A percentile compares a stretch with the other conserved stretches of the same genome.
Evolutionary conservation across 2,797 vertebrate genomes (phyloP).

Genomic region (Adelosebastes latens): DNA sequence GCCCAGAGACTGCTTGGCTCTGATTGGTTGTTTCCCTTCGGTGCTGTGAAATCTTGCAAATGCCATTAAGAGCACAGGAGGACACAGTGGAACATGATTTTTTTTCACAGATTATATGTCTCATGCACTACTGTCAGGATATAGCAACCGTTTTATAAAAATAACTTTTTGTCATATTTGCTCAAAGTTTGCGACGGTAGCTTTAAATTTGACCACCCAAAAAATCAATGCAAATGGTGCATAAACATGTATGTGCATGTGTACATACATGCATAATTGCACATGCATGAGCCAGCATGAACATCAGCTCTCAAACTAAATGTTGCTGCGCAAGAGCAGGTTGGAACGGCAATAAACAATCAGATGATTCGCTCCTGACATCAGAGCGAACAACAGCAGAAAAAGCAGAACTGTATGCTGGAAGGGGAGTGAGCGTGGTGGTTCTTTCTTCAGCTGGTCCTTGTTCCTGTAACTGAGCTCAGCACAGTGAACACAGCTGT

Average conservation of each 20-base stretch:
- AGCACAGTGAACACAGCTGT: conserved; percentile 23
- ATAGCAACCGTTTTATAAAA: too few relatives aligned
- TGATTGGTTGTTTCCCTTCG: too few relatives aligned
- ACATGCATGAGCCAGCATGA: background rate
- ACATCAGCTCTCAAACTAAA: background rate
- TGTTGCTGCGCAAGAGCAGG: background rate
- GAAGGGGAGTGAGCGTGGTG: conserved; percentile 10
- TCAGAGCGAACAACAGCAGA: conserved; percentile 65
- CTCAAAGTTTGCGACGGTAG: too few relatives aligned
- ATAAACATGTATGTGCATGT: conserved; percentile 1
- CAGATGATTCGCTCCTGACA: conserved; percentile 52
- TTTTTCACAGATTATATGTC: too few relatives aligned
- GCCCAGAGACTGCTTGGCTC: too few relatives aligned
- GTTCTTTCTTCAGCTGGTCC: conserved; percentile 63
- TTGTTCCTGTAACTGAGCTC: conserved; percentile 76
- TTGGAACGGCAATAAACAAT: conserved; percentile 41
- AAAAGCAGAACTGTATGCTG: conserved; percentile 77
- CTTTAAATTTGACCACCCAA: background rate
- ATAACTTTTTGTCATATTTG: too few relatives aligned
- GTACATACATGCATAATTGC: background rate
- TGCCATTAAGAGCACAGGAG: too few relatives aligned
- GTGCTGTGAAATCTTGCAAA: too few relatives aligned
- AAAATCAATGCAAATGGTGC: background rate
- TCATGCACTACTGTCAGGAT: too few relatives aligned
- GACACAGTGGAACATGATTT: too few relatives aligned